Evolutionary conservation across 2,113 vertebrate genomes (phyloP), one percentile per base, ranked within the genome.

Genomic region (Piprites chloris): DNA sequence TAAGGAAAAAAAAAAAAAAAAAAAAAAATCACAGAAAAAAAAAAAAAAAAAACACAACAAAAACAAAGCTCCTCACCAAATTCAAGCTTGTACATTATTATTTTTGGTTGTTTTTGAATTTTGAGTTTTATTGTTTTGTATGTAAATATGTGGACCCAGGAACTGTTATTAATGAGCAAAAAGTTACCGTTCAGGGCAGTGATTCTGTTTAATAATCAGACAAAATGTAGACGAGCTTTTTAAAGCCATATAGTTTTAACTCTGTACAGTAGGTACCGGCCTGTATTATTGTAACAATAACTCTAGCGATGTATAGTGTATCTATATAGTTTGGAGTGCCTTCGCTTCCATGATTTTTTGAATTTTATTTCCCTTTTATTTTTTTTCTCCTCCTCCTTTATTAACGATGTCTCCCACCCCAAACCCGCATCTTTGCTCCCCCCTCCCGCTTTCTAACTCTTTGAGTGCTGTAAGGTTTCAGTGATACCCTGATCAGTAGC

Each of bases 311-410:
- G 99, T 99, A 99, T 99, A 99, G 99, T 99, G 99, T 99, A 99
- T 99, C 98, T 99, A 99, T 99, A 99, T 99, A 99, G 99, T 99
- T 99, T 99, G 99, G 99, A 99, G 99, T 99, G 99, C 99, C 99
- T 99, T 99, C 98, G 99, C 99, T 99, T 99, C 99, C 98, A 98
- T 99, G 98, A 97, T 94, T 98, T 97, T 97, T 97, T 97, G 79
- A 96, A 97, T 98, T 98, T 98, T 93, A 77, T 97, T 97, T 97
- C 87, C 82, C 87, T 63, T 65, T 41, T 95, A 85, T 39, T n/a
- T 93, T 83, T 26, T 27, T 42, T 26, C 12, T 28, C 5, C 30
- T 94, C 32, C 14, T 61, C 78, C 85, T 84, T 93, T 97, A 96
- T 94, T 81, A 95, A 97, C 18, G 39, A 75, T 16, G 66, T 89